Evolutionary conservation across 2,113 vertebrate species (phyloP), one percentile per base, ranked within the genome.

Genomic region (Gasterosteus aculeatus): DNA sequence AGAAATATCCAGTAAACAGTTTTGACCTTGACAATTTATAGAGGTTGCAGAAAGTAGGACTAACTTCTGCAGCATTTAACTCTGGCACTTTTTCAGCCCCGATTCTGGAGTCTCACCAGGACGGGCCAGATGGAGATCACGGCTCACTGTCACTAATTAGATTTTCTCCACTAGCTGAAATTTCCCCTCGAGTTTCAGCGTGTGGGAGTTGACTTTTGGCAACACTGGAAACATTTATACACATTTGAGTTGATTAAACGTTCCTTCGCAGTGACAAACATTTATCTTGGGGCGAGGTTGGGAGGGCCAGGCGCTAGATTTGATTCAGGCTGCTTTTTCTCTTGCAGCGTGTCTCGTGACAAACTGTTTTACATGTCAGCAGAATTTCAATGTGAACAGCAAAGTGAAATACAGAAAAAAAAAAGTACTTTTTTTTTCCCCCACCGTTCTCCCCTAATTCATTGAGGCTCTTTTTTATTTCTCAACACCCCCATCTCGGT

Each of bases 101-200:
- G 15, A 73, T 38, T 62, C 60, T 73, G 57, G 22, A 78, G 66
- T 78, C 75, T 78, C 79, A 60, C 63, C 62, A 68, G 69, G 78
- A 69, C n/a, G 39, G 72, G 53, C 72, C 84, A 84, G 77, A 87
- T 81, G 84, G 81, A 76, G 70, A 85, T 83, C 72, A 82, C 70
- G 64, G 65, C 87, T 86, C 85, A 89, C 84, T 75, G 81, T 77
- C 80, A 80, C 78, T 89, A 91, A 91, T 89, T 85, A 42, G 73
- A 91, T 90, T 91, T 86, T 85, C 84, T 89, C 77, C 82, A 79
- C 78, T 71, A 64, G 85, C 78, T 87, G 71, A 88, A 88, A 84
- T 86, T 78, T 57, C 75, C 75, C 69, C 74, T 70, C n/a, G 62
- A 67, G 64, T 81, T 73, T 78, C 35, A 69, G 61, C 61, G 42